Evolutionary conservation across 2,888 invertebrate genomes (phyloP).

Genomic region (Rhabditoides inermis): DNA sequence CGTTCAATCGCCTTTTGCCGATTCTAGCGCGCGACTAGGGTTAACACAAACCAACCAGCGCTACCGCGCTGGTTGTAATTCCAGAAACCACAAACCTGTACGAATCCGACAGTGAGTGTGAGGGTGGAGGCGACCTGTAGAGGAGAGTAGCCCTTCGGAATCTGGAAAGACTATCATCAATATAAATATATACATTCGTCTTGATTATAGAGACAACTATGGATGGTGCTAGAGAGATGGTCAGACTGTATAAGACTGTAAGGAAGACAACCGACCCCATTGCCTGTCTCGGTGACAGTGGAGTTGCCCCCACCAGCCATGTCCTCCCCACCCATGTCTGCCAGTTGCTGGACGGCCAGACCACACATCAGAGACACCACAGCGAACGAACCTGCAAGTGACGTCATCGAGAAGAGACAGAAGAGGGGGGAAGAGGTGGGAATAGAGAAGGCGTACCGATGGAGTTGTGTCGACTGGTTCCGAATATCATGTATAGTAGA

Average conservation of each 20-base stretch:
- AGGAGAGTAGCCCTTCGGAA: constrained; percentile 53
- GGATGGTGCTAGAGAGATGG: no score
- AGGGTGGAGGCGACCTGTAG: constrained; percentile 70
- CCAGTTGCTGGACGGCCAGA: constrained; percentile 22
- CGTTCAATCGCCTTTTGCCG: no score
- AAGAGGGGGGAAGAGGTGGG: background rate
- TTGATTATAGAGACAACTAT: no score
- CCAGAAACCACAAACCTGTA: constrained; percentile 61
- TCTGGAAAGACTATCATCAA: constrained; percentile 5
- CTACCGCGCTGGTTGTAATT: no score
- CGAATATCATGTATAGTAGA: constrained; percentile 65
- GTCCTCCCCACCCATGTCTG: background rate
- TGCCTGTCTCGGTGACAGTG: background rate
- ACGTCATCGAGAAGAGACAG: background rate
- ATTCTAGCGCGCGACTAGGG: no score
- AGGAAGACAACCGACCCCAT: no score
- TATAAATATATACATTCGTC: background rate
- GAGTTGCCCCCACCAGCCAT: background rate
- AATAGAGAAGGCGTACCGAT: constrained; percentile 62
- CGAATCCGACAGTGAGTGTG: constrained; percentile 67
- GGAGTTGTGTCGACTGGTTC: constrained; percentile 78
- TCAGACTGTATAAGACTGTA: no score
- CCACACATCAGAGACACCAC: constrained; percentile 73
- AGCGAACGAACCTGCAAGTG: constrained; percentile 63
- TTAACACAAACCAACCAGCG: no score